A percentile compares a stretch with the other conserved stretches of the same genome.
These are phyloP conservation scores for Sphecodes monilicornis DNA, from an alignment of 2,888 invertebrate species.

Conservation along the genomic window DNA sequence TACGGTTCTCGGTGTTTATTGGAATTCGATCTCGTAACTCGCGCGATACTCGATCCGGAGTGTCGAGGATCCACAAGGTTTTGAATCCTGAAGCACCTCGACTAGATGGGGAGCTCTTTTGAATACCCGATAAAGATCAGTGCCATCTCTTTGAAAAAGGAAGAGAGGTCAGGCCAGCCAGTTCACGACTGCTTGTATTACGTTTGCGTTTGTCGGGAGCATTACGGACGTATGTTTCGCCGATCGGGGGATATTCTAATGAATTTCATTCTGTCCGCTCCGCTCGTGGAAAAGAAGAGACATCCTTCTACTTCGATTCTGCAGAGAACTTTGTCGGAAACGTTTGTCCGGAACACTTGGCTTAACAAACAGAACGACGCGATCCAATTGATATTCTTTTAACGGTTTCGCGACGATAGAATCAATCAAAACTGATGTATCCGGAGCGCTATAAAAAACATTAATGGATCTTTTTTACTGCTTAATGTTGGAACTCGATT, in stretches of 20 bases:
- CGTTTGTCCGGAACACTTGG: background rate
- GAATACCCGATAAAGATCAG: conserved; percentile 68
- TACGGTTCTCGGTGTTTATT: conserved; percentile 29
- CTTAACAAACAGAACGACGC: background rate
- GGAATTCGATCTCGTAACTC: conserved; percentile 48
- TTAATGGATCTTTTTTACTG: background rate
- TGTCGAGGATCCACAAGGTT: conserved; percentile 27
- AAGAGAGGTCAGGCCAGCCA: background rate
- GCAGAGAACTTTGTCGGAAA: background rate
- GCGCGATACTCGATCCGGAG: conserved; percentile 32
- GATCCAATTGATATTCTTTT: conserved; percentile 4
- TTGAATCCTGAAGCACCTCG: conserved; percentile 15
- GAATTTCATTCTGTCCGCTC: conserved; percentile 26
- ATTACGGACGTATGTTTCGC: background rate
- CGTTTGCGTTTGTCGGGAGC: background rate
- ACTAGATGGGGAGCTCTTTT: conserved; percentile 47
- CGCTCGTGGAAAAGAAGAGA: no score
- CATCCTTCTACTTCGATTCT: background rate
- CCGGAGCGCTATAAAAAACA: background rate
- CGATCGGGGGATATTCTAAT: conserved; percentile 14
- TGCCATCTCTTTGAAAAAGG: conserved; percentile 32
- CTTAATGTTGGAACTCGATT: background rate
- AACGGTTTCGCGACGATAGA: background rate
- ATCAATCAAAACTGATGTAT: background rate
- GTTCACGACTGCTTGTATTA: conserved; percentile 8